Evolutionary conservation across 92 coral and sea anemone species (phyloP).

Genomic region (Palythoa caribaeorum): DNA sequence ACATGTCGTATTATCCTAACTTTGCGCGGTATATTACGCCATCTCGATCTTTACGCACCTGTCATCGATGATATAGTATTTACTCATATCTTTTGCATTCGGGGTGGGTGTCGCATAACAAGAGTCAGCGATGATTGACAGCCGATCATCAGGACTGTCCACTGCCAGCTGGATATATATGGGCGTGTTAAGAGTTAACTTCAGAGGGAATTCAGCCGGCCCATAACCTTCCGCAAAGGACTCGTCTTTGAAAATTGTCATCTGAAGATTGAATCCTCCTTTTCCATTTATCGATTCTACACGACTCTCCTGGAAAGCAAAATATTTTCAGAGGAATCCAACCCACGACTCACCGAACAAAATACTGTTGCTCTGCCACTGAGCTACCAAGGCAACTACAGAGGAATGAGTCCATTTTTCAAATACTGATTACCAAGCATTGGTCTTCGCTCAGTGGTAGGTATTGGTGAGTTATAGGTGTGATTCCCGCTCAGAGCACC

Average conservation of each 20-base stretch:
- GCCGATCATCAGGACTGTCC: slow-evolving; percentile 40
- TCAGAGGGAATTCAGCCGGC: slow-evolving; percentile 26
- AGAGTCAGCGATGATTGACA: slow-evolving; percentile 37
- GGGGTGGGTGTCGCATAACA: slow-evolving; percentile 46
- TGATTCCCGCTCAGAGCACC: no score
- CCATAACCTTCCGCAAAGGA: neutral
- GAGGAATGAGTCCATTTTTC: no score
- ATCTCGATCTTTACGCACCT: neutral
- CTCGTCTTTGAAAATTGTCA: slow-evolving; percentile 32
- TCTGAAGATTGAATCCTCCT: slow-evolving; percentile 40
- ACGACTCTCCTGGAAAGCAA: neutral
- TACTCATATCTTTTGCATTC: slow-evolving; percentile 3
- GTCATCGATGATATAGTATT: slow-evolving; percentile 39
- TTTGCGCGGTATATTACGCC: neutral
- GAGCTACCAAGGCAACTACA: no score
- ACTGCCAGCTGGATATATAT: slow-evolving; percentile 32
- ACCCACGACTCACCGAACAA: no score
- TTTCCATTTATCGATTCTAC: slow-evolving; percentile 4
- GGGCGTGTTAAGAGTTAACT: slow-evolving; percentile 24
- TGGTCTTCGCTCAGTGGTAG: no score
- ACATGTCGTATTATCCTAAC: neutral
- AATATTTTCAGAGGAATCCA: no score
- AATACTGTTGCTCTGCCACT: no score
- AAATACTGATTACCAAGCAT: no score
- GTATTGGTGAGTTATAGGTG: no score